Percentiles rank a stretch among this genome's conserved stretches.
These are phyloP conservation scores for Rhinatrema bivittatum DNA, from an alignment of 2,797 vertebrate species.

Conservation along the genomic window DNA sequence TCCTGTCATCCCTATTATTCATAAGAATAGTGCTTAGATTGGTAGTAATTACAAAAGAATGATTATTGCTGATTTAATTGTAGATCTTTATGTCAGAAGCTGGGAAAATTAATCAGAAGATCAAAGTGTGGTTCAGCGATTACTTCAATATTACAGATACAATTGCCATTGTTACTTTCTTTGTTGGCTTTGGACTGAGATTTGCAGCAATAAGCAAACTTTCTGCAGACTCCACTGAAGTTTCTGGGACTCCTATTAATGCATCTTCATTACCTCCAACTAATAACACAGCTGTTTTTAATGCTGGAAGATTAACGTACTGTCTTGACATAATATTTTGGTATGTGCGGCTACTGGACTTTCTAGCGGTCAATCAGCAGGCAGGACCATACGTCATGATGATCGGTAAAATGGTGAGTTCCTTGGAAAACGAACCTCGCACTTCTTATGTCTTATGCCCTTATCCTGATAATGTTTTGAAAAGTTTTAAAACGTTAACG, in stretches of 20 bases:
- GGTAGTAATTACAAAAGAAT: too few species aligned
- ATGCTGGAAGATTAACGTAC: conserved; percentile 83
- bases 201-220: conserved; percentile 64
- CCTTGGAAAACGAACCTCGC: too few species aligned
- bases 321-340: conserved; percentile 98
- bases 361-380: conserved; percentile 95
- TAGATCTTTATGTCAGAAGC: conserved; percentile 99
- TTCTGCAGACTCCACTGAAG: conserved; percentile 19
- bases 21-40: too few species aligned
- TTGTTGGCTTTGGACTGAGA: conserved; percentile 87
- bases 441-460: too few species aligned
- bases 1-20: too few species aligned
- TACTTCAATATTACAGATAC: conserved; percentile 95
- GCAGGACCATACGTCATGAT: conserved; percentile 98
- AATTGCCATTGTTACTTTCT: conserved; percentile 88
- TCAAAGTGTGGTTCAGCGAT: conserved; percentile 96
- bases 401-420: conserved; percentile 98
- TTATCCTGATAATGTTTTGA: too few species aligned
- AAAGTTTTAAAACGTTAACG: too few species aligned
- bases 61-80: too few species aligned
- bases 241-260: too few species aligned
- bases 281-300: conserved; percentile 55
- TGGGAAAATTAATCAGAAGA: conserved; percentile 93
- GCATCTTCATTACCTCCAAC: conserved; percentile 13
- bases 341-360: conserved; percentile 94